Evolutionary conservation across 2,797 vertebrate genomes (phyloP).

Genomic region (Macropus fuliginosus): DNA sequence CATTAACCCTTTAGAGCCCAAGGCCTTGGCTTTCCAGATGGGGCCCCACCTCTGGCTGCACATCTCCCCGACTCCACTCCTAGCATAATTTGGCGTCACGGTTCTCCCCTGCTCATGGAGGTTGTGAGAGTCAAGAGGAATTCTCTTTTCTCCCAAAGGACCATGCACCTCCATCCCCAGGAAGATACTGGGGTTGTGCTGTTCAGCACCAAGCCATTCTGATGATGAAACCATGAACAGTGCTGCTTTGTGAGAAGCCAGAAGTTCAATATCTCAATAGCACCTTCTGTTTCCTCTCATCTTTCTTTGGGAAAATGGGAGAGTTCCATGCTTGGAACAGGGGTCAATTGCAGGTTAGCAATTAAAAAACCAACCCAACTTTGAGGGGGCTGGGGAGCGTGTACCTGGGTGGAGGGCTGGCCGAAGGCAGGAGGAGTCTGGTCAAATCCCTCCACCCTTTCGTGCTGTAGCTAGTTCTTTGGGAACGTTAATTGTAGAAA

Average conservation of each 20-base stretch:
- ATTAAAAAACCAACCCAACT: neutral
- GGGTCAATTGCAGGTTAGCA: neutral
- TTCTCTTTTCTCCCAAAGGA: neutral
- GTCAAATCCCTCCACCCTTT: neutral
- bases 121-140: neutral
- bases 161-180: neutral
- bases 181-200: neutral
- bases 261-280: neutral
- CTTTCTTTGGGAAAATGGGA: neutral
- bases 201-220: neutral
- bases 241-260: neutral
- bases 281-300: neutral
- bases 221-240: neutral
- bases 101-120: neutral
- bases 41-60: neutral
- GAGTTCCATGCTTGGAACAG: neutral
- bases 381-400: neutral
- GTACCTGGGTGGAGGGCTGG: neutral
- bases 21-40: no score
- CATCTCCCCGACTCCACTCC: neutral
- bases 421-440: neutral
- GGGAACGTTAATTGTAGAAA: neutral
- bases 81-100: fast-evolving
- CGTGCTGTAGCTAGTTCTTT: neutral
- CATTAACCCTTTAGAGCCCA: fast-evolving